A percentile compares a stretch with the other conserved stretches of the same genome.
Conservation (phyloP, 2,797 vertebrate species). For the Siniperca undulata region DNA sequence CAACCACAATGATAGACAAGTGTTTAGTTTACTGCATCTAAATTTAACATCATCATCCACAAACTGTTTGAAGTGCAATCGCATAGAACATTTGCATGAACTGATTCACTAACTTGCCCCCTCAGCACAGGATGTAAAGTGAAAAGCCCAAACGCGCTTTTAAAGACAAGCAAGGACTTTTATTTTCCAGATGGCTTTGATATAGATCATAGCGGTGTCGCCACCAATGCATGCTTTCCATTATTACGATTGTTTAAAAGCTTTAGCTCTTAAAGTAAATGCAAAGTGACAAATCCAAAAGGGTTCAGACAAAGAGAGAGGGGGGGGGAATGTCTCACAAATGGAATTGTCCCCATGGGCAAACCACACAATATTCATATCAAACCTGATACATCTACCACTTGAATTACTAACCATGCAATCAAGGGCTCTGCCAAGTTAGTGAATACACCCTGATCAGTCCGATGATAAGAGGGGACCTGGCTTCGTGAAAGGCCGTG, state of each 20-base stretch:
- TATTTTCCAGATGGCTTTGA: constrained; percentile 78
- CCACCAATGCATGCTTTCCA: constrained; percentile 62
- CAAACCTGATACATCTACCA: constrained; percentile 76
- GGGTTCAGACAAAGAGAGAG: constrained; percentile 56
- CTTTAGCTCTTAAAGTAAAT: constrained; percentile 72
- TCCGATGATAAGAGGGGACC: constrained; percentile 71
- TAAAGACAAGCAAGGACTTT: constrained; percentile 57
- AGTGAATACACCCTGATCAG: constrained; percentile 74
- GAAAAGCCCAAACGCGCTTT: constrained; percentile 52
- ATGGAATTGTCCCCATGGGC: constrained; percentile 80
- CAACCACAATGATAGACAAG: constrained; percentile 62
- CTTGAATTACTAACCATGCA: constrained; percentile 77
- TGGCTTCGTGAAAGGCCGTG: constrained; percentile 37
- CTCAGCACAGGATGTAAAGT: constrained; percentile 40
- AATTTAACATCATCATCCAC: constrained; percentile 55
- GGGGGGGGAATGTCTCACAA: constrained; percentile 49
- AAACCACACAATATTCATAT: constrained; percentile 78
- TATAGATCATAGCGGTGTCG: constrained; percentile 68
- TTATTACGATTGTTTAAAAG: constrained; percentile 72
- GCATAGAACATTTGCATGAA: constrained; percentile 42
- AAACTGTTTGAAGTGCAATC: constrained; percentile 58
- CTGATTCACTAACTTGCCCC: constrained; percentile 53
- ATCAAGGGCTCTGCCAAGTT: constrained; percentile 81
- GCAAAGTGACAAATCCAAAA: constrained; percentile 80
- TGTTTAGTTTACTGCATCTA: constrained; percentile 55